phyloP scores from a whole-genome alignment of 37 sponge, comb jelly and placozoan genomes.

The Geodia barretti region DNA sequence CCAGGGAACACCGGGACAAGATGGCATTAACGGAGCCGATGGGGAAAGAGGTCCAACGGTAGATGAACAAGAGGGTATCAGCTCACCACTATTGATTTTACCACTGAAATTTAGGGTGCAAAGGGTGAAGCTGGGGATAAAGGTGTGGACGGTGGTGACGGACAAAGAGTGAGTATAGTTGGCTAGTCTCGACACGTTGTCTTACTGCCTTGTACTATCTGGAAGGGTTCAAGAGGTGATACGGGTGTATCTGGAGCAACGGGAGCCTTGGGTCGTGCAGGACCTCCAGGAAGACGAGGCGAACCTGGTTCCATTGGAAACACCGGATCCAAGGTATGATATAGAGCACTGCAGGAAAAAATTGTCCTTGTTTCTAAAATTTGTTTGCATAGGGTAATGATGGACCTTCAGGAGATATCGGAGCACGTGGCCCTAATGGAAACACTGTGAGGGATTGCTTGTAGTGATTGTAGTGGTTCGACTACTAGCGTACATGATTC shows the following conservation, averaged over 20 bases:
- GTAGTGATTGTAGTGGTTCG: no score
- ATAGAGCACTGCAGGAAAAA: neutral
- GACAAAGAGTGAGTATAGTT: constrained; percentile 9
- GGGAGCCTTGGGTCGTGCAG: constrained; percentile 16
- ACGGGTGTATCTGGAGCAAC: constrained; percentile 6
- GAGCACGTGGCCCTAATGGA: constrained; percentile 39
- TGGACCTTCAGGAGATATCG: constrained; percentile 34
- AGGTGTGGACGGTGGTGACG: neutral
- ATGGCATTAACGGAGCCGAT: constrained; percentile 40
- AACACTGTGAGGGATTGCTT: constrained; percentile 27
- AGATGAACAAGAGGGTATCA: neutral
- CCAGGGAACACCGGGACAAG: constrained; percentile 42
- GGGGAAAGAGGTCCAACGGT: constrained; percentile 46
- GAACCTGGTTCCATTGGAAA: constrained; percentile 25
- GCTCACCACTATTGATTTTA: neutral
- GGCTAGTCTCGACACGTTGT: neutral
- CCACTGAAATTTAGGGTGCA: constrained; percentile 6
- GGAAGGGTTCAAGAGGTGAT: constrained; percentile 29
- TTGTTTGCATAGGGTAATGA: constrained; percentile 13
- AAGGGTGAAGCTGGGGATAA: constrained; percentile 22
- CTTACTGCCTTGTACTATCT: neutral
- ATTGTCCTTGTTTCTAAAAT: no score
- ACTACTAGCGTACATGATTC: no score
- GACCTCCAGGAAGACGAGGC: constrained; percentile 41
- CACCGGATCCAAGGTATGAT: constrained; percentile 21